Base-by-base conservation (phyloP, 2,797 vertebrate species). In the Acanthopagrus latus region DNA sequence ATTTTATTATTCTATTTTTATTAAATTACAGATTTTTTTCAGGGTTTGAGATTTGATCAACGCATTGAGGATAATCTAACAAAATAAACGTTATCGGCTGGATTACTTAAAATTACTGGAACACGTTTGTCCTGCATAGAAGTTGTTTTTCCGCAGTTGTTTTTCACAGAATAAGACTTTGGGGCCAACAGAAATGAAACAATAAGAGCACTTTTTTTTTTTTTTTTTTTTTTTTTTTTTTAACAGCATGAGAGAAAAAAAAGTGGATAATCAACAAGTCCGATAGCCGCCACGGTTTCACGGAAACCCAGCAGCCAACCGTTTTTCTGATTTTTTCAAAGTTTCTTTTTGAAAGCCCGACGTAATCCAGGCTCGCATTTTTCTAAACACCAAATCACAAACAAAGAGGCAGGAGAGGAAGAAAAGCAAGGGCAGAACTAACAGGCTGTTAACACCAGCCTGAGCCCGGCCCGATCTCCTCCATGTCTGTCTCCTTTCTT, bases 381-480 rank as follows among this genome's bases (percentile, higher is more conserved):
- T 82, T 81, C 76, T 38, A 81, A 88, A 88, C 82, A 78, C 70
- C 78, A 82, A 90, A 83, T 88, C 86, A 83, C 88, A 92, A 93
- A 93, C 90, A 93, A 91, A 91, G 79, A 84, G 70, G 80, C 78
- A 80, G 76, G 64, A 78, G 70, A 79, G 57, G 80, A 76, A 88
- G 81, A 87, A 83, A 86, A 80, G 83, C 79, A 23, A 76, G 79
- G 69, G 88, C 89, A 90, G 81, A 81, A 74, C 90, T 87, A 93
- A 81, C 87, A 90, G 80, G 86, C 88, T 92, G 88, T 91, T 91
- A 92, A 93, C 92, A 90, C 84, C 81, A 83, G 86, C 71, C 92
- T 75, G 72, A 84, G 87, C 84, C 62, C 66, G 67, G 88, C 81
- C 80, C 71, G 71, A 81, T 90, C 90, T 89, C 84, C 85, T 91